Base-by-base conservation (phyloP, 2,888 invertebrate genomes). In the Leucozona laternaria region DNA sequence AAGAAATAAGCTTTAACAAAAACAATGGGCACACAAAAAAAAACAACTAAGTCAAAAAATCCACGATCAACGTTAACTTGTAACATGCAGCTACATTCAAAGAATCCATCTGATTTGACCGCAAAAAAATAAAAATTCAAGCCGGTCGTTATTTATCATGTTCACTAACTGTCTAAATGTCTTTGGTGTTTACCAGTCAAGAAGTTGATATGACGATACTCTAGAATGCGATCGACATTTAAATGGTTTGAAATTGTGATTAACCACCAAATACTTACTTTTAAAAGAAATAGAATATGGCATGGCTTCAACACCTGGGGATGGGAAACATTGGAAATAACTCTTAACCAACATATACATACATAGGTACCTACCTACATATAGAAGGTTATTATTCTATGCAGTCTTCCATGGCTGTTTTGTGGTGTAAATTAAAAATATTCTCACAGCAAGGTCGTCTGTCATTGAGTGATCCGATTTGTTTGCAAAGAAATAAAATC, bases 371-470 rank as follows among this genome's bases (percentile, higher is more conserved):
- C 31, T 10, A 31, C n/a, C n/a, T n/a, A 43, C 20, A n/a, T 25
- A 55, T 40, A 58, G 73, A 80, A 71, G 77, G 81, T 71, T 81
- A 64, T 71, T 22, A 22, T 40, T n/a, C n/a, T 4, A 40, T 10
- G 22, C 22, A 4, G 48, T 37, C 11, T 50, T 57, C 40, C 57
- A 50, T 40, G 62, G 37, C 68, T 70, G 78, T 48, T 68, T 45
- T 78, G 68, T 60, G 72, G 73, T 62, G 60, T 62, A 78, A 78
- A 68, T 68, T 66, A 43, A 81, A 78, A 78, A 72, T 73, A 62
- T 72, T 78, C 68, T 72, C 68, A 53, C 37, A 45, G 25, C 82
- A 83, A 83, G 82, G 82, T 66, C 66, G 48, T 48, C 2, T 15
- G 34, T 28, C 20, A 6, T 73, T 55, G 50, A 15, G 53, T 28